Base-by-base conservation (phyloP, 2,888 invertebrate genomes). In the Cephonodes hylas region DNA sequence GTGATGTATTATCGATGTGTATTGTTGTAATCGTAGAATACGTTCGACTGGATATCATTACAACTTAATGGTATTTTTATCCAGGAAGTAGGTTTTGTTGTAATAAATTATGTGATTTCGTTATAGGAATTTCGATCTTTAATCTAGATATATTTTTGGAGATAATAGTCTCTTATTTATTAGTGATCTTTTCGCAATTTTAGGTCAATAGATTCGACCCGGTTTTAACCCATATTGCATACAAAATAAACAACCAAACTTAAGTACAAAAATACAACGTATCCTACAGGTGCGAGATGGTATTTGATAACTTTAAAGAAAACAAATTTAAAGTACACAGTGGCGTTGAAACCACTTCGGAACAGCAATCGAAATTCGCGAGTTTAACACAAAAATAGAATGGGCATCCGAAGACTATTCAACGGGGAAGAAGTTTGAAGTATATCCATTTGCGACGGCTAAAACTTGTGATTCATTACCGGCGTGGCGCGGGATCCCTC, bases 401-500 rank as follows among this genome's bases (percentile, higher is more conserved):
- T 63, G 63, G 64, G 60, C 64, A 63, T 64, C 65, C 66, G 69
- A 69, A 71, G 69, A 69, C 67, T 73, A 69, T 69, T 74, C 64
- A 65, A 64, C 65, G 66, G 72, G 57, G 63, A 62, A 65, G 73
- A 72, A 69, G 63, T 77, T 66, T 59, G 68, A 57, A 57, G 53
- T 60, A 71, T 73, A 71, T 79, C 79, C 79, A 77, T 78, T 79
- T 76, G 71, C 64, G 59, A 34, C 25, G 25, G 58, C 61, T 60
- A 65, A 79, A 84, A 84, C 79, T 82, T 81, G 83, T 83, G 81
- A 84, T 83, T 85, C 83, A 84, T 85, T 83, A 81, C 56, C 63
- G 65, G 63, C 58, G 62, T 46, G 67, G 67, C 65, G 68, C 62
- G 63, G 68, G 63, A 70, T 67, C 69, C 69, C 69, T 69, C 53